These are phyloP conservation scores for Rhinogobio ventralis DNA, from an alignment of 2,797 vertebrate species.

Conservation along the genomic window DNA sequence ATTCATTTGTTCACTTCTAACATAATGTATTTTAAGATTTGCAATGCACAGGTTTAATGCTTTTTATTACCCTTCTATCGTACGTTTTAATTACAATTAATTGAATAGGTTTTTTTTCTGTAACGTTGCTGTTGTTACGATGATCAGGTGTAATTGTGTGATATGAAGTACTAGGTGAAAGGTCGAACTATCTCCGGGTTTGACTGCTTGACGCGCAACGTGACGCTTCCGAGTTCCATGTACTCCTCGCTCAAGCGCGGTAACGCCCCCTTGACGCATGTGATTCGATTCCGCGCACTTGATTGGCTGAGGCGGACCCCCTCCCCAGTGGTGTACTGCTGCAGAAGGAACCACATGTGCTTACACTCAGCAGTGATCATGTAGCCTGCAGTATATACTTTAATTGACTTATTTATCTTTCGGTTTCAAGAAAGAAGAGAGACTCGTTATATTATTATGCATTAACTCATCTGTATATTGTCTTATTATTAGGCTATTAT, in stretches of 20 bases:
- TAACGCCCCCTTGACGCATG: conserved; percentile 60
- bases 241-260: neutral
- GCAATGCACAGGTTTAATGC: too few relatives aligned
- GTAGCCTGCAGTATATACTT: conserved; percentile 6
- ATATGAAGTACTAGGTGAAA: neutral
- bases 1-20: too few relatives aligned
- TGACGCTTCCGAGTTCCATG: neutral
- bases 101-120: neutral
- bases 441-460: conserved; percentile 1
- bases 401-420: conserved; percentile 1
- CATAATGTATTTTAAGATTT: too few relatives aligned
- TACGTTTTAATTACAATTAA: too few relatives aligned
- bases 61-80: too few relatives aligned
- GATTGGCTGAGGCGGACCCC: conserved; percentile 69
- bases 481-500: neutral
- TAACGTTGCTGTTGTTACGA: neutral
- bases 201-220: neutral
- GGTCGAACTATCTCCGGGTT: neutral
- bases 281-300: conserved; percentile 37
- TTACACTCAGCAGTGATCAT: conserved; percentile 30
- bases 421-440: conserved; percentile 11
- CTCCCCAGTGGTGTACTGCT: conserved; percentile 17
- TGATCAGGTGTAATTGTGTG: neutral
- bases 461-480: neutral
- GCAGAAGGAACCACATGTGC: conserved; percentile 24